Percentiles rank a stretch among this genome's conserved stretches.
These are phyloP conservation scores for Leptothorax acervorum DNA, from an alignment of 2,888 invertebrate genomes.

Conservation along the genomic window DNA sequence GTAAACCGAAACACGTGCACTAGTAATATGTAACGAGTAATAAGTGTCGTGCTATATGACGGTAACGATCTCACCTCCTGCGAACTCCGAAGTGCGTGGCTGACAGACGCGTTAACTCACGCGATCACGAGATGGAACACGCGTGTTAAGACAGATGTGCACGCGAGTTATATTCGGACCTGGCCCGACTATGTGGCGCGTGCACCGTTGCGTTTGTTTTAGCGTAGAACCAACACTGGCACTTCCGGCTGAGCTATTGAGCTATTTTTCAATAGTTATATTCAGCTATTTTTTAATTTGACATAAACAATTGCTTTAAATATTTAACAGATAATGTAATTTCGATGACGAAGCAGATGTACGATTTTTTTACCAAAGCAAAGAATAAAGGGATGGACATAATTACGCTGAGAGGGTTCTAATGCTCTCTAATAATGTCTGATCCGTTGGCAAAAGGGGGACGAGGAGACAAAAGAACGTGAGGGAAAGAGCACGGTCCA, in stretches of 20 bases:
- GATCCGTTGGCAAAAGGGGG: constrained; percentile 45
- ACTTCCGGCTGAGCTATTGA: constrained; percentile 29
- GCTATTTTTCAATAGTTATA: background rate
- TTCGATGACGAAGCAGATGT: no score
- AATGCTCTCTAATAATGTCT: constrained; percentile 69
- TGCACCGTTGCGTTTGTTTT: constrained; percentile 39
- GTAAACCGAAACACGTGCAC: background rate
- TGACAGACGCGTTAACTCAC: constrained; percentile 40
- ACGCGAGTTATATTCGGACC: constrained; percentile 65
- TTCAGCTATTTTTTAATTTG: background rate
- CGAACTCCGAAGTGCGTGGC: constrained; percentile 9
- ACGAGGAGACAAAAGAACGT: constrained; percentile 35
- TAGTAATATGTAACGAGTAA: background rate
- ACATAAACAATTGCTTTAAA: background rate
- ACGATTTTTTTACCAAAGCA: background rate
- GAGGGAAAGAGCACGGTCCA: constrained; percentile 50
- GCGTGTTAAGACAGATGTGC: constrained; percentile 74
- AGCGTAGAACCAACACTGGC: constrained; percentile 7
- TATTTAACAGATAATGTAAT: background rate
- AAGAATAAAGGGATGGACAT: constrained; percentile 33
- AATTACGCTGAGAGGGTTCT: constrained; percentile 46
- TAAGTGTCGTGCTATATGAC: background rate
- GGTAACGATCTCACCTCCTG: constrained; percentile 2
- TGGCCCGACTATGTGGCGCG: constrained; percentile 63
- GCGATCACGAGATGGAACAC: constrained; percentile 36